A percentile compares a stretch with the other conserved stretches of the same genome.
Conservation (phyloP, 2,113 vertebrate genomes). For the Phalacrocorax aristotelis region DNA sequence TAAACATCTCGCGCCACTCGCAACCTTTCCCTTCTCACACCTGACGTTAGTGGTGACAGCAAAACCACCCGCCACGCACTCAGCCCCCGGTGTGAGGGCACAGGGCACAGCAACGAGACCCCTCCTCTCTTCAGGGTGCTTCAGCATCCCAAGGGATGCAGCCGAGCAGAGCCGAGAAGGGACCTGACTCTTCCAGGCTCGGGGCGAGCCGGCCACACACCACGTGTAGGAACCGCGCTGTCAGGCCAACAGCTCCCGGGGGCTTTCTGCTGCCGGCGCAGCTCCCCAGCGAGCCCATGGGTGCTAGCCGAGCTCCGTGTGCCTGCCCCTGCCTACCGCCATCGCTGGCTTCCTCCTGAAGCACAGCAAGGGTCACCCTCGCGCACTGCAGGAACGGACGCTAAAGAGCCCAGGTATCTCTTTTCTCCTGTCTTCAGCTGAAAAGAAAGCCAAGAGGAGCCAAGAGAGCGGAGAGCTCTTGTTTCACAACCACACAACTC, state of each 20-base stretch:
- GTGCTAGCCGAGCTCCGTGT: accelerated
- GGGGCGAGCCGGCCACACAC: accelerated
- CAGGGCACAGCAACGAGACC: not conserved
- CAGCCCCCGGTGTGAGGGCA: accelerated
- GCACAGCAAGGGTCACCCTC: not conserved
- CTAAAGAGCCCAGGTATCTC: not conserved
- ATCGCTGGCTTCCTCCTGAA: not conserved
- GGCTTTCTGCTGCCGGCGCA: accelerated
- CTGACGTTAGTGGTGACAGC: not conserved
- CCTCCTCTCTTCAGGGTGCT: accelerated
- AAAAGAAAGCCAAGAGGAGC: not conserved
- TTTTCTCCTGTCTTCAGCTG: not conserved
- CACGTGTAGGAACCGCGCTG: accelerated
- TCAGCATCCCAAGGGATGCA: not conserved
- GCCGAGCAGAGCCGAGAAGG: not conserved
- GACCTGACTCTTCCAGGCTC: accelerated
- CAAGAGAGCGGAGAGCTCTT: not conserved
- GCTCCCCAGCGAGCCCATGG: accelerated
- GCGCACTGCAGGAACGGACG: accelerated
- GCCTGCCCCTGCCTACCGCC: not conserved
- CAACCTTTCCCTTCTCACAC: not conserved
- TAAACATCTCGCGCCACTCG: not conserved
- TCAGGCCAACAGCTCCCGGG: not conserved
- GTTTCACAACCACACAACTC: not conserved
- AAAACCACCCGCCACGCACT: not conserved